Conservation (phyloP, 2,888 invertebrate species). For the Lasioglossum malachurum region DNA sequence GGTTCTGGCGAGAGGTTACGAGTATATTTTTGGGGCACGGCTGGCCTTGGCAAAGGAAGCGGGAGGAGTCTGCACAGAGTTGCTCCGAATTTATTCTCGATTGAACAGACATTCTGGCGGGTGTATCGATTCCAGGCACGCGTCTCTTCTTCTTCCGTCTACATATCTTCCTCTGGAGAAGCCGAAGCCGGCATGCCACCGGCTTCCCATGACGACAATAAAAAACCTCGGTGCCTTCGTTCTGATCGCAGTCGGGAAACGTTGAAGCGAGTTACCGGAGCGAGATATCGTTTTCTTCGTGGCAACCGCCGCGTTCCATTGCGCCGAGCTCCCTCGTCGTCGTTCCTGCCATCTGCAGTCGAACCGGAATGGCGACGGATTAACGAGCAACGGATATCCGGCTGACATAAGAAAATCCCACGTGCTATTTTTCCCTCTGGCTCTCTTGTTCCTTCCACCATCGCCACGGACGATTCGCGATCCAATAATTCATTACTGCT, state of each 20-base stretch:
- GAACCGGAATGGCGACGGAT: conserved; percentile 22
- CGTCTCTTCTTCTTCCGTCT: conserved; percentile 24
- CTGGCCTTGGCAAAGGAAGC: neutral
- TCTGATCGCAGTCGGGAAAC: conserved; percentile 21
- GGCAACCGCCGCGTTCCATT: conserved; percentile 1
- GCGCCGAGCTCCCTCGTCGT: conserved; percentile 20
- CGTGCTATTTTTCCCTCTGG: conserved; percentile 14
- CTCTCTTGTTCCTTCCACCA: neutral
- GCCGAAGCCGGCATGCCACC: conserved; percentile 20
- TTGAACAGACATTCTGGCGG: conserved; percentile 20
- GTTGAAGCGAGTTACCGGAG: conserved; percentile 18
- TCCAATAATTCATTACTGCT: conserved; percentile 9
- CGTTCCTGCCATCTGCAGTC: conserved; percentile 27
- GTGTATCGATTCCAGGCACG: conserved; percentile 43
- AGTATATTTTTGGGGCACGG: neutral
- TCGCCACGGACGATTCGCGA: conserved; percentile 25
- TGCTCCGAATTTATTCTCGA: conserved; percentile 29
- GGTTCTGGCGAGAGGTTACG: neutral
- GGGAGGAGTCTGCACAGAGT: neutral
- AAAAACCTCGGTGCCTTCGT: conserved; percentile 12
- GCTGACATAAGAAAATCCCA: conserved; percentile 26
- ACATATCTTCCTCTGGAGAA: conserved; percentile 24
- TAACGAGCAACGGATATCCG: conserved; percentile 48
- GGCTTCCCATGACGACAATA: conserved; percentile 41
- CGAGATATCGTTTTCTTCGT: conserved; percentile 22